Base-by-base conservation (phyloP, 2,888 invertebrate genomes). In the Taphrorychus bicolor region DNA sequence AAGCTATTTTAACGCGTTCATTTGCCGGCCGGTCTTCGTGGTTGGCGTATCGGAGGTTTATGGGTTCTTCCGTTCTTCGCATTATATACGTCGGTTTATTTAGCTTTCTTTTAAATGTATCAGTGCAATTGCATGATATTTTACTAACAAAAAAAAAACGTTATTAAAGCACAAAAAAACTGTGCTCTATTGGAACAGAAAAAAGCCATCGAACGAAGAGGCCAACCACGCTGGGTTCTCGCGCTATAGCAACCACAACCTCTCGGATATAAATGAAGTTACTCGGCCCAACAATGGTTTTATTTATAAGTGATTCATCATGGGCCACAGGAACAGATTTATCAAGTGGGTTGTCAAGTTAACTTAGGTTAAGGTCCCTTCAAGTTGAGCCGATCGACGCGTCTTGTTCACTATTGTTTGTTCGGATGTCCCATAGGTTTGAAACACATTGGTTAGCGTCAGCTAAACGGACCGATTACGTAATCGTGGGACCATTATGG, bases 301-400 rank as follows among this genome's bases (percentile, higher is more conserved):
- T 74, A 74, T 74, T 75, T 72, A 75, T 74, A 73, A 75, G 73
- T 74, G 75, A 76, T 76, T 75, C 76, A 76, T 76, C 75, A 75
- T 73, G 71, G 70, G 71, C 73, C 73, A 71, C 66, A 66, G 70
- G 72, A 72, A 72, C 70, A 75, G 72, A 75, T 76, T 72, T 75
- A 76, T 76, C 74, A 75, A 74, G 73, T 70, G 63, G 62, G 71
- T 74, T 74, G 75, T 74, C 76, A 73, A 69, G 72, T 73, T 71
- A 71, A 70, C 73, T 76, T 75, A 75, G 74, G 72, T 73, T 74
- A 74, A n/a, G 75, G 59, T 69, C 58, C 68, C 70, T 64, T 71
- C 64, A 59, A 70, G 61, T 40, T 70, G 66, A 60, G 60, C 71
- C 68, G 69, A 63, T 57, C 56, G 60, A 66, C 58, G 58, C 62